Evolutionary conservation across 2,888 invertebrate species (phyloP).

Genomic region (Sphaerophoria taeniata): DNA sequence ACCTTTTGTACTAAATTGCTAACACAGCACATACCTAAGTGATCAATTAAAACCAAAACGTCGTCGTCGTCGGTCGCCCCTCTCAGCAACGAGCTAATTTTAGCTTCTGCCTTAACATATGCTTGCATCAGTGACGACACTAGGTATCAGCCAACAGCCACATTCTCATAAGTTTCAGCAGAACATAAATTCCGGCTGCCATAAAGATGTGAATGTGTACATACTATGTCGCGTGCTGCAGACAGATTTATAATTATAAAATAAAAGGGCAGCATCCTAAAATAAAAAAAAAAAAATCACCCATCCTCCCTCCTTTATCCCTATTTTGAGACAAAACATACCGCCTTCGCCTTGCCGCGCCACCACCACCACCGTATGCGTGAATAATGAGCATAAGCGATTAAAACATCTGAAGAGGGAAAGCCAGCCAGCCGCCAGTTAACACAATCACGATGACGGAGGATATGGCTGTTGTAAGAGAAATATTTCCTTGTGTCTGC

Average conservation of each 20-base stretch:
- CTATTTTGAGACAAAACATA: slow-evolving; percentile 6
- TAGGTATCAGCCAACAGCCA: slow-evolving; percentile 20
- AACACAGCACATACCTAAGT: background rate
- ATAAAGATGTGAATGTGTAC: slow-evolving; percentile 50
- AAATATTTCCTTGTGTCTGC: slow-evolving; percentile 69
- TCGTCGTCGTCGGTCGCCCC: background rate
- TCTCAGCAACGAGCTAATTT: slow-evolving; percentile 21
- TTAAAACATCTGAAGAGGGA: slow-evolving; percentile 15
- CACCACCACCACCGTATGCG: slow-evolving; percentile 44
- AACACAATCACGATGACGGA: slow-evolving; percentile 28
- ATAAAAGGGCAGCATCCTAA: slow-evolving; percentile 71
- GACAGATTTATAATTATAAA: slow-evolving; percentile 69
- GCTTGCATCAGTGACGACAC: slow-evolving; percentile 24
- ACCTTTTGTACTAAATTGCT: background rate
- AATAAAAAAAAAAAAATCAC: slow-evolving; percentile 17
- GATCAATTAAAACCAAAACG: background rate
- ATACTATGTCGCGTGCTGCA: slow-evolving; percentile 71
- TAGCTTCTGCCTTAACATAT: slow-evolving; percentile 58
- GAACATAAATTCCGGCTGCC: slow-evolving; percentile 48
- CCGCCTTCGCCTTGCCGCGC: too few relatives aligned
- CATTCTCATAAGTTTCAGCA: slow-evolving; percentile 39
- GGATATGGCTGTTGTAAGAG: slow-evolving; percentile 46
- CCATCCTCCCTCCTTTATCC: slow-evolving; percentile 31
- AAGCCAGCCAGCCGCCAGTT: slow-evolving; percentile 8
- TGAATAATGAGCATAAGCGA: slow-evolving; percentile 19